These are phyloP conservation scores for Rhagoletis pomonella DNA, from an alignment of 1,140 invertebrate species.

Conservation along the genomic window DNA sequence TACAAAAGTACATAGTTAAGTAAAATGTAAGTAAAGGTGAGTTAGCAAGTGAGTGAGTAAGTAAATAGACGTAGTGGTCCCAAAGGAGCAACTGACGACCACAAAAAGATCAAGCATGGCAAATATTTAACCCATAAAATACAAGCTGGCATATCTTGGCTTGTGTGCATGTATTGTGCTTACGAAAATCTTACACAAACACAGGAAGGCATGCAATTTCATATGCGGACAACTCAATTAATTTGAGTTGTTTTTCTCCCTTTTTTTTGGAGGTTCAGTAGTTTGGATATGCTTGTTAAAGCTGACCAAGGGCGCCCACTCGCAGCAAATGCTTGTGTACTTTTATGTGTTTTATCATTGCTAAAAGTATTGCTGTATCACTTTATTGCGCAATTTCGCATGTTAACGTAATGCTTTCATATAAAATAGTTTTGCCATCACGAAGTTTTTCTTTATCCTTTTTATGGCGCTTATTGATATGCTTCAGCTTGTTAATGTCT, in stretches of 20 bases:
- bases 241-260: constrained; percentile 17
- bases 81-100: constrained; percentile 45
- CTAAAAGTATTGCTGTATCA: constrained; percentile 20
- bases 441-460: constrained; percentile 38
- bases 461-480: constrained; percentile 49
- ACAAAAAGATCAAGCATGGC: constrained; percentile 48
- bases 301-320: neutral
- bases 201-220: neutral
- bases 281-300: neutral
- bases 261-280: neutral
- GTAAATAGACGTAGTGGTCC: constrained; percentile 39
- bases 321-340: neutral
- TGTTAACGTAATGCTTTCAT: neutral
- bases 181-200: neutral
- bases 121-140: constrained; percentile 51
- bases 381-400: constrained; percentile 16
- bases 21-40: constrained; percentile 41
- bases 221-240: constrained; percentile 50
- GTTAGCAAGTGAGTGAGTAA: neutral
- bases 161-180: neutral
- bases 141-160: neutral
- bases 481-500: neutral
- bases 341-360: neutral
- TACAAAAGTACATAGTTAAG: neutral
- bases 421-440: constrained; percentile 11